Evolutionary conservation across 2,797 vertebrate genomes (phyloP).

Genomic region (Enteromius argenteus): DNA sequence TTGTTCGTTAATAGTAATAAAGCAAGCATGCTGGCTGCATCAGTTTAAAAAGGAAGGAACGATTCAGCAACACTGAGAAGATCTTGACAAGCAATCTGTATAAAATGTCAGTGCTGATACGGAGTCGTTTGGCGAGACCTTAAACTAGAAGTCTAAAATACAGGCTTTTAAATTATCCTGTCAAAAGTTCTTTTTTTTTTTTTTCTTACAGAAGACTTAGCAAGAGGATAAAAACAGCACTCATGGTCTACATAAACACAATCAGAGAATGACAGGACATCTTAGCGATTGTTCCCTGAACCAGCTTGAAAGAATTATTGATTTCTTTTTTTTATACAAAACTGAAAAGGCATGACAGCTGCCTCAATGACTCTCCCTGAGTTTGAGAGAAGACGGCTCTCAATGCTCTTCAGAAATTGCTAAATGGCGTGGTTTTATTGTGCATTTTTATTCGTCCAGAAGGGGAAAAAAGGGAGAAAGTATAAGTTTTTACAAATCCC

Average conservation of each 20-base stretch:
- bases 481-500: neutral
- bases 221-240: slow-evolving; percentile 57
- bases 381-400: slow-evolving; percentile 46
- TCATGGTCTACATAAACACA: slow-evolving; percentile 64
- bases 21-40: neutral
- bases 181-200: slow-evolving; percentile 58
- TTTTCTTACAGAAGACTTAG: slow-evolving; percentile 61
- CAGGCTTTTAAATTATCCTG: slow-evolving; percentile 67
- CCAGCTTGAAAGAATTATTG: slow-evolving; percentile 56
- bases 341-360: slow-evolving; percentile 58
- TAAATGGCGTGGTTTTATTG: slow-evolving; percentile 36
- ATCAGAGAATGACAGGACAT: slow-evolving; percentile 62
- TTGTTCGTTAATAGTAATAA: slow-evolving; percentile 18
- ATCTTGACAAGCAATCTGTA: slow-evolving; percentile 62
- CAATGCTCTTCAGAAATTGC: slow-evolving; percentile 35
- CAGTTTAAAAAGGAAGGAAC: slow-evolving; percentile 30
- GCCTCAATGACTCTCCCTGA: slow-evolving; percentile 44
- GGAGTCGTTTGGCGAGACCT: slow-evolving; percentile 55
- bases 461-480: neutral
- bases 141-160: slow-evolving; percentile 62
- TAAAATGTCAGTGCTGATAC: slow-evolving; percentile 62
- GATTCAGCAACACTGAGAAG: slow-evolving; percentile 36
- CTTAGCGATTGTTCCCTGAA: slow-evolving; percentile 57
- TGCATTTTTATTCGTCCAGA: slow-evolving; percentile 9
- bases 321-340: slow-evolving; percentile 63